Conservation (phyloP, 2,113 vertebrate genomes). For the Lamprotornis superbus region DNA sequence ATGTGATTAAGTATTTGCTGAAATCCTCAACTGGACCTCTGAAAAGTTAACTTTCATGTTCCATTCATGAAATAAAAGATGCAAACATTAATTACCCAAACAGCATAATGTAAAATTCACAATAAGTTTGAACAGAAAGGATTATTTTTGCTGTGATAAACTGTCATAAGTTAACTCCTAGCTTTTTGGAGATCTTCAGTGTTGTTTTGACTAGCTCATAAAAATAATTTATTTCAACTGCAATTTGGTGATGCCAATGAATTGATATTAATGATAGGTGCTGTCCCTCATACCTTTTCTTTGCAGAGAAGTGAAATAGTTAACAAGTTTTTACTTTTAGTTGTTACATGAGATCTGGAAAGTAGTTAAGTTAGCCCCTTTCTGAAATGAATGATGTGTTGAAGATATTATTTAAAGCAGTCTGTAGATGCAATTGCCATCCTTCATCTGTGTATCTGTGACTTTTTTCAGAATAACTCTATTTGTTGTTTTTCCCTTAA, state of each 20-base stretch:
- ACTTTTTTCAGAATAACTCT: background rate
- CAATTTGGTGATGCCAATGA: background rate
- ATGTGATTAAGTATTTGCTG: background rate
- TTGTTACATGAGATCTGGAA: background rate
- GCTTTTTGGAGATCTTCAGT: background rate
- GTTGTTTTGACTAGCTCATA: background rate
- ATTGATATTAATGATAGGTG: background rate
- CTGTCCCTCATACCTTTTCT: background rate
- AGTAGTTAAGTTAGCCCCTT: background rate
- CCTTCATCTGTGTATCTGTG: background rate
- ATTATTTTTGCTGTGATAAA: background rate
- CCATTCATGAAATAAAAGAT: background rate
- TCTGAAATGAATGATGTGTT: background rate
- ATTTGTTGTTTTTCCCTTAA: background rate
- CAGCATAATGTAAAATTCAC: background rate
- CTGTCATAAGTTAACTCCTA: background rate
- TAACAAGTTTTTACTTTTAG: background rate
- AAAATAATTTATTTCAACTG: background rate
- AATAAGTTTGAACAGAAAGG: background rate
- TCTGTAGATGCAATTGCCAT: background rate
- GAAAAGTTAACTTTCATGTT: background rate
- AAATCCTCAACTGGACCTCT: background rate
- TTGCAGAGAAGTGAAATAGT: background rate
- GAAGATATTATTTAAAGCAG: background rate
- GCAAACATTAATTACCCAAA: background rate